Conservation (phyloP, 2,888 invertebrate genomes). For the Parelbella ahira region DNA sequence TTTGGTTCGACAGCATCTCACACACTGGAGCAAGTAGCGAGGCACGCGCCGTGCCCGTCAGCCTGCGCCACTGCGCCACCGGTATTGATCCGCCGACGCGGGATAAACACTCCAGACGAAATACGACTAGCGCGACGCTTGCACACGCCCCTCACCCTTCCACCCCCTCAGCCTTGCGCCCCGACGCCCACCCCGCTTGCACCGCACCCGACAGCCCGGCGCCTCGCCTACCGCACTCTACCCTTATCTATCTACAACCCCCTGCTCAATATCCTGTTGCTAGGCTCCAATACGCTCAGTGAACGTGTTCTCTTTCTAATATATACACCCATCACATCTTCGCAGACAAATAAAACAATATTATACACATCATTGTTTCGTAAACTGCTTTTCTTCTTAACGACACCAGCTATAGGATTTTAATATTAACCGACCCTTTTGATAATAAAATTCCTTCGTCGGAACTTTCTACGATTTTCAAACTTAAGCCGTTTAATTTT, state of each 20-base stretch:
- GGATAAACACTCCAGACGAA: conserved; percentile 80
- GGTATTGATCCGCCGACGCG: conserved; percentile 78
- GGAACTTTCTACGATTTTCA: too few relatives aligned
- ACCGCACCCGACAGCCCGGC: conserved; percentile 36
- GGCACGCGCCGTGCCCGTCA: conserved; percentile 74
- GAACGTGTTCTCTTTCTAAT: conserved; percentile 22
- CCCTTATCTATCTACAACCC: conserved; percentile 33
- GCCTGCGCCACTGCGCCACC: conserved; percentile 78
- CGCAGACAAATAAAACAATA: too few relatives aligned
- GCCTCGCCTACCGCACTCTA: conserved; percentile 34
- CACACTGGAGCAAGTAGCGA: conserved; percentile 64
- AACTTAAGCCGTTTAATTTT: too few relatives aligned
- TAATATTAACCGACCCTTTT: too few relatives aligned
- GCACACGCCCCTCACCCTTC: conserved; percentile 67
- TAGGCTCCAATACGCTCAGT: conserved; percentile 30
- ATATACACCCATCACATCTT: conserved; percentile 26
- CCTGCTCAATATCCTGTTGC: conserved; percentile 34
- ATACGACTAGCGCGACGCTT: conserved; percentile 76
- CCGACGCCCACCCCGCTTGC: conserved; percentile 56
- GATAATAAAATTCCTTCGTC: too few relatives aligned
- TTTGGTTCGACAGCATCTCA: conserved; percentile 77
- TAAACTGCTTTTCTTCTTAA: too few relatives aligned
- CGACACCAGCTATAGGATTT: too few relatives aligned
- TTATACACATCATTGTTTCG: too few relatives aligned
- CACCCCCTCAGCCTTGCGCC: conserved; percentile 47